Percentiles rank a stretch among this genome's conserved stretches.
These are phyloP conservation scores for Cerastis leucographa DNA, from an alignment of 2,888 invertebrate genomes.

Conservation along the genomic window DNA sequence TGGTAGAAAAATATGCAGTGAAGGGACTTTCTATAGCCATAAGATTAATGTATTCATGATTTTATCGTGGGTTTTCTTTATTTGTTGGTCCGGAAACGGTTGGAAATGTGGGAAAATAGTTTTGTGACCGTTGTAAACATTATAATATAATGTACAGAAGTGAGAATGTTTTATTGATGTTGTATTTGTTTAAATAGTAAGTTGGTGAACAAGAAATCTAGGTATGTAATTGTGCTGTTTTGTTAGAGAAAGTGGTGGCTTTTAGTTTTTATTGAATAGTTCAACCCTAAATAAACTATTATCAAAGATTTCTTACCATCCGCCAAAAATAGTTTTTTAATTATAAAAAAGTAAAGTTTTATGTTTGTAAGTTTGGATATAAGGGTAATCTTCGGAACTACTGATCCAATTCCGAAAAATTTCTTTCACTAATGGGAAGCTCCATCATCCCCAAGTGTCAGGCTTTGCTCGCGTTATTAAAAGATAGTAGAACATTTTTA, in stretches of 20 bases:
- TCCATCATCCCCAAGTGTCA: background rate
- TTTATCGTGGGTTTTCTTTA: conserved; percentile 39
- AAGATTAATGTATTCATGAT: conserved; percentile 47
- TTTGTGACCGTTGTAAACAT: conserved; percentile 2
- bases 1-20: conserved; percentile 41
- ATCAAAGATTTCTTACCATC: conserved; percentile 3
- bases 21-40: conserved; percentile 73
- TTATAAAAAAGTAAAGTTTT: background rate
- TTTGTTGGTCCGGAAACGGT: conserved; percentile 1
- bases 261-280: background rate
- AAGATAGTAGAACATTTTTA: background rate
- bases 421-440: background rate
- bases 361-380: background rate
- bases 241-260: background rate
- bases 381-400: background rate
- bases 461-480: too few species aligned
- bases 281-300: background rate
- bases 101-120: conserved; percentile 23
- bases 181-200: background rate
- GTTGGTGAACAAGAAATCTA: background rate
- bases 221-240: background rate
- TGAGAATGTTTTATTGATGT: background rate
- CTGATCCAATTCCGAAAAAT: background rate
- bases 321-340: background rate
- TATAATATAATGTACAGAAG: background rate